Conservation (phyloP, 2,113 vertebrate species). For the Apaloderma vittatum region DNA sequence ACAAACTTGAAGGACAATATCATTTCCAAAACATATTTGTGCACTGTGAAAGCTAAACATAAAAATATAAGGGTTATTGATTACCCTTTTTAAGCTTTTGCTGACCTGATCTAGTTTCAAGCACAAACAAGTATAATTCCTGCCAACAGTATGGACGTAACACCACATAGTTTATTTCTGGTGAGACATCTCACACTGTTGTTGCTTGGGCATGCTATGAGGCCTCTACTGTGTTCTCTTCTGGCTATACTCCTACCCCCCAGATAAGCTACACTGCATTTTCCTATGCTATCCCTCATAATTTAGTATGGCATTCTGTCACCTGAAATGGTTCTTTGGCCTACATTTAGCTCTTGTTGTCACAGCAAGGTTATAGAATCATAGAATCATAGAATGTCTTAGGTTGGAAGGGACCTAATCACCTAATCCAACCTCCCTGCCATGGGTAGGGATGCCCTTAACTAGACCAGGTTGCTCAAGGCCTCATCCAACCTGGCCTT, state of each 20-base stretch:
- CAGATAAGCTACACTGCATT: background rate
- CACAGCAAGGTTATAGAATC: background rate
- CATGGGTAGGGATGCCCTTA: too few relatives aligned
- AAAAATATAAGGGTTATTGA: background rate
- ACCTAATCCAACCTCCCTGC: too few relatives aligned
- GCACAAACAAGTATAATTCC: background rate
- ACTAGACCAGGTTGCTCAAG: too few relatives aligned
- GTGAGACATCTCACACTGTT: background rate
- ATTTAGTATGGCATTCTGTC: background rate
- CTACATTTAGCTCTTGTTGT: background rate
- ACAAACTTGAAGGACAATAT: background rate
- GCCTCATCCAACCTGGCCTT: too few relatives aligned
- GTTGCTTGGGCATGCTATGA: background rate
- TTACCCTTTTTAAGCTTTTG: background rate
- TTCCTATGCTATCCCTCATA: background rate
- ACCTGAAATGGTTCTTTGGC: background rate
- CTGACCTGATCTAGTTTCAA: background rate
- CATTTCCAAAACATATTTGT: background rate
- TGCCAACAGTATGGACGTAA: background rate
- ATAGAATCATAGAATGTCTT: too few relatives aligned
- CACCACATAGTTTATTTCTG: background rate
- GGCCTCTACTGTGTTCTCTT: accelerated
- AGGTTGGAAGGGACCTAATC: too few relatives aligned
- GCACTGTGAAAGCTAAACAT: background rate
- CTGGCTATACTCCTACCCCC: background rate